A percentile compares a stretch with the other conserved stretches of the same genome.
phyloP scores from a whole-genome alignment of 2,888 invertebrate genomes.

The Leptinotarsa juncta region DNA sequence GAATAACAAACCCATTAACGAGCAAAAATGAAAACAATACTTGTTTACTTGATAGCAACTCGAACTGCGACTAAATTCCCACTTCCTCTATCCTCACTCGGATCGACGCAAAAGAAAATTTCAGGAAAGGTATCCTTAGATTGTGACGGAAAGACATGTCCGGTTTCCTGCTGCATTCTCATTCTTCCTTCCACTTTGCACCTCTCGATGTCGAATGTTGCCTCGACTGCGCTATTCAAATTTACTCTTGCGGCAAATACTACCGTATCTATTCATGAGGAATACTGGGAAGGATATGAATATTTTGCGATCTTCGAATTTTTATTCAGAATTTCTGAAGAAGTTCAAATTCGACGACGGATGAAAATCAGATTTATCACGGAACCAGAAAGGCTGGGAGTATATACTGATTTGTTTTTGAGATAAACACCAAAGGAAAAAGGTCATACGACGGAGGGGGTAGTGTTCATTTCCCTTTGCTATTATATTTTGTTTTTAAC shows the following conservation, averaged over 20 bases:
- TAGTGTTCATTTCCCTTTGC: too few relatives aligned
- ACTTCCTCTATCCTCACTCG: slow-evolving; percentile 15
- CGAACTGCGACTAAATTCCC: slow-evolving; percentile 21
- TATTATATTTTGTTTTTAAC: too few relatives aligned
- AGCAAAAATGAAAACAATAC: neutral
- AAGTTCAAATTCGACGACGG: neutral
- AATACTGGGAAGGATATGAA: slow-evolving; percentile 7
- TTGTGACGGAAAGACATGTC: slow-evolving; percentile 34
- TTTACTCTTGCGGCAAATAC: slow-evolving; percentile 21
- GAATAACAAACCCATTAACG: too few relatives aligned
- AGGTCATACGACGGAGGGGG: too few relatives aligned
- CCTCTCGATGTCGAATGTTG: slow-evolving; percentile 20
- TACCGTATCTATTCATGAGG: slow-evolving; percentile 5
- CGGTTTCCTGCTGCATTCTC: slow-evolving; percentile 33
- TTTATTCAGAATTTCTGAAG: neutral
- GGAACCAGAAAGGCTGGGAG: too few relatives aligned
- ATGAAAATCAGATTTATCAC: neutral
- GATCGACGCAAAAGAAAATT: slow-evolving; percentile 18
- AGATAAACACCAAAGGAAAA: too few relatives aligned
- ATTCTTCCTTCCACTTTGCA: slow-evolving; percentile 30
- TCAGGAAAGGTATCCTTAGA: slow-evolving; percentile 31
- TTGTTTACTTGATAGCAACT: neutral
- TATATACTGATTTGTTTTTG: too few relatives aligned
- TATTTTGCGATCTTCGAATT: neutral
- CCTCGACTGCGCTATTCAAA: slow-evolving; percentile 25